Conservation (phyloP, 2,888 invertebrate species). For the Calliopum simillimum region DNA sequence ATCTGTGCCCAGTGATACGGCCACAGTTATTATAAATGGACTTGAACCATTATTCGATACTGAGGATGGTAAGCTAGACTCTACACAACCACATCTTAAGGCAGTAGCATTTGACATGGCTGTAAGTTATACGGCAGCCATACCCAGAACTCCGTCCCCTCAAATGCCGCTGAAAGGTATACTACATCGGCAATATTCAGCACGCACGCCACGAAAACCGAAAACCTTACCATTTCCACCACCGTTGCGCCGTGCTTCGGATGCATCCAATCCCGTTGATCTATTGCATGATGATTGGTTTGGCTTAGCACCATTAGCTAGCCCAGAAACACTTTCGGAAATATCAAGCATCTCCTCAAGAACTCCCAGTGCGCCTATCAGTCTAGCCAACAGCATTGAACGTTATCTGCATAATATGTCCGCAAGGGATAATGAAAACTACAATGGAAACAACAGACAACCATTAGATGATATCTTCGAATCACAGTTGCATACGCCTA, state of each 20-base stretch:
- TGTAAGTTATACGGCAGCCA: conserved; percentile 38
- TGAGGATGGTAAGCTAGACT: conserved; percentile 17
- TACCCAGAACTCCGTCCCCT: conserved; percentile 47
- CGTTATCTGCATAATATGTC: conserved; percentile 61
- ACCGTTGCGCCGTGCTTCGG: conserved; percentile 61
- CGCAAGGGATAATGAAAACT: conserved; percentile 41
- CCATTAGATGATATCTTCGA: conserved; percentile 65
- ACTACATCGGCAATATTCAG: conserved; percentile 59
- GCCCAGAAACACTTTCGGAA: conserved; percentile 85
- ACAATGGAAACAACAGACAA: conserved; percentile 53
- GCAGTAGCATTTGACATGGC: conserved; percentile 65
- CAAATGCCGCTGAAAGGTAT: conserved; percentile 51
- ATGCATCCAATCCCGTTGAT: conserved; percentile 65
- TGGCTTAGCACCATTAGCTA: conserved; percentile 81
- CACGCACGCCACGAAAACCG: conserved; percentile 55
- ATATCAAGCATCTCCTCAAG: conserved; percentile 82
- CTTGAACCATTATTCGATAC: conserved; percentile 11
- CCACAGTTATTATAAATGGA: conserved; percentile 57
- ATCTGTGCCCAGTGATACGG: conserved; percentile 62
- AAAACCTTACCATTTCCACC: conserved; percentile 53
- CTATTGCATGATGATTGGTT: conserved; percentile 75
- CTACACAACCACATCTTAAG: conserved; percentile 51
- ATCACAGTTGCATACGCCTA: conserved; percentile 70
- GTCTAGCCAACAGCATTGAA: conserved; percentile 65
- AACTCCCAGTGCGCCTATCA: conserved; percentile 72